Evolutionary conservation across 2,113 vertebrate species (phyloP).

Genomic region (Pseudonaja textilis): DNA sequence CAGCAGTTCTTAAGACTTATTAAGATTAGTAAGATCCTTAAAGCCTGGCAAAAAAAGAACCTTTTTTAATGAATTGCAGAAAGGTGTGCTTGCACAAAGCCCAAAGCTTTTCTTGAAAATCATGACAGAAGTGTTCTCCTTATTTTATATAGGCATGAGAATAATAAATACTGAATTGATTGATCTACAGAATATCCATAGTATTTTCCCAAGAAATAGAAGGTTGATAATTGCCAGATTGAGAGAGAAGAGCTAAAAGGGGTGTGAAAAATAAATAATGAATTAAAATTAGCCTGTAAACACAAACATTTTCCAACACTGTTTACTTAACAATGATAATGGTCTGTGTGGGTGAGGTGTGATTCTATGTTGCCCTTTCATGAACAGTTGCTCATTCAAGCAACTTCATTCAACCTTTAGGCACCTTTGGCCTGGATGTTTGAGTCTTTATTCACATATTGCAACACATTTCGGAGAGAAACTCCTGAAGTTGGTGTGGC

Average conservation of each 20-base stretch:
- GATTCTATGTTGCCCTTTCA: background rate
- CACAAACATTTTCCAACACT: background rate
- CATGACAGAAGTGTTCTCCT: background rate
- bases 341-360: background rate
- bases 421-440: background rate
- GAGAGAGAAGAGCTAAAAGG: conserved; percentile 24
- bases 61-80: background rate
- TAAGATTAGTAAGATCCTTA: background rate
- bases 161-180: background rate
- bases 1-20: background rate
- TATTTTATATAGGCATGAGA: background rate
- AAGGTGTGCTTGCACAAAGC: background rate
- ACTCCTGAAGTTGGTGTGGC: background rate
- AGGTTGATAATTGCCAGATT: conserved; percentile 24
- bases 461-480: background rate
- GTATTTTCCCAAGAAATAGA: background rate
- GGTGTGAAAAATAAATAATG: conserved; percentile 4
- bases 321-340: background rate
- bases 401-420: background rate
- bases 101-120: background rate
- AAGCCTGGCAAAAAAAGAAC: background rate
- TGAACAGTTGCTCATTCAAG: background rate
- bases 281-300: background rate
- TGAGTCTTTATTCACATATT: background rate
- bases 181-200: background rate